Percentiles rank a stretch among this genome's conserved stretches.
phyloP scores from a whole-genome alignment of 92 coral and sea anemone species.

The Siderastrea radians region DNA sequence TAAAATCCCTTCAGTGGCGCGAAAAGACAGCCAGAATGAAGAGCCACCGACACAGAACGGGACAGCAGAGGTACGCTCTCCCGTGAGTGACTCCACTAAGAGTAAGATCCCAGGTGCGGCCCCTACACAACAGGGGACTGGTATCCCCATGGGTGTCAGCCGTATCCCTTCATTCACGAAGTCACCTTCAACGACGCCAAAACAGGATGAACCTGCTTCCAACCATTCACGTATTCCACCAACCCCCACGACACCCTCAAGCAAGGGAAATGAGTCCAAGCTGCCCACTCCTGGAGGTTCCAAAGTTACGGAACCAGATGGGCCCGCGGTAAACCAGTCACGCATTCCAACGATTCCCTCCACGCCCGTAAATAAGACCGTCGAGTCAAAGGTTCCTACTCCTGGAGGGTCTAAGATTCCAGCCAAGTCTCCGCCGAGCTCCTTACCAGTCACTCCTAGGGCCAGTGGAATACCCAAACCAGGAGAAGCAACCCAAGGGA shows the following conservation, averaged over 20 bases:
- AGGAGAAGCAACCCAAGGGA: constrained; percentile 24
- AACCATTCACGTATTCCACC: constrained; percentile 45
- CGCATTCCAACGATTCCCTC: constrained; percentile 42
- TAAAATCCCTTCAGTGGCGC: constrained; percentile 61
- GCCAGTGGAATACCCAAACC: constrained; percentile 72
- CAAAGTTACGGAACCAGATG: constrained; percentile 26
- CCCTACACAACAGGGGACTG: constrained; percentile 43
- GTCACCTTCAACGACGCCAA: constrained; percentile 8
- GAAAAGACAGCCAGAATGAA: constrained; percentile 62
- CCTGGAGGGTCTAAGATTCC: constrained; percentile 45
- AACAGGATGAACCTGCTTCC: constrained; percentile 31
- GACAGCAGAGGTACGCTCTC: constrained; percentile 5
- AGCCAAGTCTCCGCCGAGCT: constrained; percentile 37
- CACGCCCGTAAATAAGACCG: constrained; percentile 7
- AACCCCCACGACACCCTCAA: constrained; percentile 8
- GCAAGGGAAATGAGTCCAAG: constrained; percentile 15
- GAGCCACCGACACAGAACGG: constrained; percentile 31
- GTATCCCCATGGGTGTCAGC: constrained; percentile 61
- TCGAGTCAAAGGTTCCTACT: constrained; percentile 66
- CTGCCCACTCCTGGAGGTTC: constrained; percentile 13
- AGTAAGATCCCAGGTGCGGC: constrained; percentile 42
- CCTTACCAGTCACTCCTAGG: constrained; percentile 46
- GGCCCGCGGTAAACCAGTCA: constrained; percentile 37
- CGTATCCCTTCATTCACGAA: constrained; percentile 74
- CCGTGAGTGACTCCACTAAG: constrained; percentile 25